Evolutionary conservation across 2,888 invertebrate species (phyloP), one percentile per base, ranked within the genome.

Genomic region (Macrosoma leucophasiata): DNA sequence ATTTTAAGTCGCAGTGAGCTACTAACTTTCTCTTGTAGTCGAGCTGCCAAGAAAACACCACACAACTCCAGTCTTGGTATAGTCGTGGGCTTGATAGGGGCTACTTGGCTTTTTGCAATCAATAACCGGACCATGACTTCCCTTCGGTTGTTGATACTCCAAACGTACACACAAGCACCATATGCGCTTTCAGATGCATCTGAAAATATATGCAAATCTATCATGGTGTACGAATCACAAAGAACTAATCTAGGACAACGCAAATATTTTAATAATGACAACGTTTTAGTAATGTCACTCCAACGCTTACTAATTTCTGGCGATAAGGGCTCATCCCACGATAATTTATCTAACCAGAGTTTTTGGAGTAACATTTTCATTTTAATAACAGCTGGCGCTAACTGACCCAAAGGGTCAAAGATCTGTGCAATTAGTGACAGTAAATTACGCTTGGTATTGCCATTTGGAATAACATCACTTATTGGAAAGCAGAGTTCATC

Each of bases 61-160:
- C 56, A 58, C 2, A 59, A 29, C 14, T 61, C 58, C 3, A 61
- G 43, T n/a, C 57, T 18, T 2, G 58, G 57, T 6, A 54, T 56
- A 0, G 52, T 58, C 0, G 28, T 41, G 1, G 51, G 38, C 19
- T 58, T 56, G 1, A 54, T 29, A 0, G 53, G 51, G 0, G 55
- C 47, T 0, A 56, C 53, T 20, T 39, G 31, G 36, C 48, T 46
- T 19, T 58, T 58, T 1, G 51, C 51, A 0, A 42, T 5, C 8
- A 58, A 11, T 13, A 58, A 32, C 0, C 38, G 28, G 3, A 50
- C 43, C 10, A 19, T n/a, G 1, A 29, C 25, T 1, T 43, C 14
- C 26, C 36, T 43, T 1, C 32, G 1, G 4, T 39, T 10, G 29
- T 44, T 27, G 2, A 31, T 10, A 29, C 39, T 50, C 2, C 47